Evolutionary conservation across 2,888 invertebrate genomes (phyloP), one percentile per base, ranked within the genome.

Genomic region (Hirtodrosophila alboralis): DNA sequence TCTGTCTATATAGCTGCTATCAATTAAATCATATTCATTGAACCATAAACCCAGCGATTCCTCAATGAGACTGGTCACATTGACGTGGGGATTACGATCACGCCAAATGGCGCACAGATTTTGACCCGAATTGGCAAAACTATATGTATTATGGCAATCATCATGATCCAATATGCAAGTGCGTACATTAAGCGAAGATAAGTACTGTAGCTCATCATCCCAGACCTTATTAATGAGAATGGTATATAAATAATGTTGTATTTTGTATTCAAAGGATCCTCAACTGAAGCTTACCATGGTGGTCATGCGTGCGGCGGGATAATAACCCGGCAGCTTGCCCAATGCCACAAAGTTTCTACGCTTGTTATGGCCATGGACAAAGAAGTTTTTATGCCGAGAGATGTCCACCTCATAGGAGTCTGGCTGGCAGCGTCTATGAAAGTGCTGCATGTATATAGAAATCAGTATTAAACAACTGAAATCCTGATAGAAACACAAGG

Each of bases 131-230:
- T 87, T 89, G 27, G 79, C 83, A 53, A 85, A 90, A 23, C 87
- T 84, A 28, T 86, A 89, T 0, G 90, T 89, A 37, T 88, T 89
- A 63, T 89, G 88, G 21, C 90, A 90, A 12, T 87, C 86, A 58
- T 90, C 90, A 53, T 90, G 90, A 59, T 89, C 90, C 64, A 90
- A 73, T 5, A 83, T 70, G 36, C 91, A 90, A 3, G 89, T 89
- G 44, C 89, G 89, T 9, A 89, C 70, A 66, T 91, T 90, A 21
- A 91, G 36, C 27, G 81, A 77, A 6, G 90, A 89, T 49, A 90
- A 65, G 61, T 89, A 89, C 31, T 90, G 88, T 1, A 90, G 68
- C 65, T 91, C 90, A 71, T 89, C 75, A 61, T 90, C 90, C 90
- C 90, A 90, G n/a, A 86, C 73, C 88, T 88, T n/a, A 6, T n/a